These are phyloP conservation scores for Neotoma lepida DNA, from an alignment of 2,113 vertebrate species.

Conservation along the genomic window DNA sequence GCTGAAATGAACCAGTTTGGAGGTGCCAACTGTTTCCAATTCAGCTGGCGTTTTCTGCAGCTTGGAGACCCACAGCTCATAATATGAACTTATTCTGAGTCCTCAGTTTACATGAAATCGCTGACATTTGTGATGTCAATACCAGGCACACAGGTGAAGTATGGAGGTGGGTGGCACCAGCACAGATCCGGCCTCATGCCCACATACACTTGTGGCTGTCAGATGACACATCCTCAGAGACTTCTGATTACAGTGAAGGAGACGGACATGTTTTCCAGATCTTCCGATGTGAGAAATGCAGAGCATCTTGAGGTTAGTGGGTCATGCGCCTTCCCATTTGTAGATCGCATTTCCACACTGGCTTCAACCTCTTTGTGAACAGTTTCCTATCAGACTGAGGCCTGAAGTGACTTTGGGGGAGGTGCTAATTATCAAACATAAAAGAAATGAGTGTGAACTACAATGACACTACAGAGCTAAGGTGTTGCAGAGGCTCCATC, in stretches of 20 bases:
- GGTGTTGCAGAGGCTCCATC: conserved; percentile 28
- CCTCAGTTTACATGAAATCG: conserved; percentile 8
- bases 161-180: not conserved
- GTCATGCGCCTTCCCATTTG: not conserved
- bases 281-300: not conserved
- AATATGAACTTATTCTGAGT: conserved; percentile 2
- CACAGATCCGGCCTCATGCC: not conserved
- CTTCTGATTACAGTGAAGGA: not conserved
- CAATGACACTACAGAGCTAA: conserved; percentile 48
- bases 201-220: accelerated
- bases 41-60: not conserved
- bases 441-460: conserved; percentile 41
- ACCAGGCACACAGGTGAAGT: not conserved
- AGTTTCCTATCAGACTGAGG: not conserved
- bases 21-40: not conserved
- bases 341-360: not conserved
- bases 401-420: not conserved
- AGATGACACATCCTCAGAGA: not conserved
- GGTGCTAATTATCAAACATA: conserved; percentile 5
- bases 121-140: not conserved
- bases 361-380: not conserved
- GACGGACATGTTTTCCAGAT: not conserved
- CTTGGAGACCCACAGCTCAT: not conserved
- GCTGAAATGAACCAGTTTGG: conserved; percentile 14
- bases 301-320: not conserved